Conservation (phyloP, 1,140 invertebrate species). For the Parasteatoda tepidariorum region DNA sequence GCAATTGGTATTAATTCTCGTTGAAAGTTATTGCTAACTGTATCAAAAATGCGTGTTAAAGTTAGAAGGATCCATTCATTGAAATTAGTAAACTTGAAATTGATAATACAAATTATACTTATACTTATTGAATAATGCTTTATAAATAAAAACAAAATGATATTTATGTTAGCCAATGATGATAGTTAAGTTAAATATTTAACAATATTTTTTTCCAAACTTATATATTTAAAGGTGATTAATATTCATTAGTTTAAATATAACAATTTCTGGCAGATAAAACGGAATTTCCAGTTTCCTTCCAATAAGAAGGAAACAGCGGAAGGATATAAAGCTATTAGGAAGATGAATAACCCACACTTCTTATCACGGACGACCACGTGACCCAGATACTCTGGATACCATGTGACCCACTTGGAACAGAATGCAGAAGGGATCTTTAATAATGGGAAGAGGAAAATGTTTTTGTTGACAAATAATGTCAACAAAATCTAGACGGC, state of each 20-base stretch:
- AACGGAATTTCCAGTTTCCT: neutral
- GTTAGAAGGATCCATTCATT: too few relatives aligned
- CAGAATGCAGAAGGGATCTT: constrained; percentile 19
- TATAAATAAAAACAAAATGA: too few relatives aligned
- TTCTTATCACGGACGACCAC: constrained; percentile 45
- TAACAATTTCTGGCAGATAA: neutral
- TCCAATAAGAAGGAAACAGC: neutral
- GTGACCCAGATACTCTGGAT: constrained; percentile 56
- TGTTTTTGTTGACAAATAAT: constrained; percentile 60
- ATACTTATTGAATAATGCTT: too few relatives aligned
- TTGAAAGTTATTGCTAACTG: too few relatives aligned
- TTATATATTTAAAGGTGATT: neutral
- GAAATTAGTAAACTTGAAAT: too few relatives aligned
- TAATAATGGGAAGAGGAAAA: constrained; percentile 29
- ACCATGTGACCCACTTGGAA: constrained; percentile 58
- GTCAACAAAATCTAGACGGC: constrained; percentile 54
- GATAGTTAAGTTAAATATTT: too few relatives aligned
- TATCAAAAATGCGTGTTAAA: too few relatives aligned
- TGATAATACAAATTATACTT: too few relatives aligned
- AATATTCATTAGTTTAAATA: neutral
- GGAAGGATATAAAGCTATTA: constrained; percentile 53
- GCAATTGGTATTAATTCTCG: too few relatives aligned
- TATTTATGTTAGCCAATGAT: too few relatives aligned
- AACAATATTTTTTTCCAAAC: too few relatives aligned
- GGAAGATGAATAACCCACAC: constrained; percentile 45